These are phyloP conservation scores for Glandiceps talaboti DNA, from an alignment of 53 echinoderm and acorn worm genomes.

Conservation along the genomic window DNA sequence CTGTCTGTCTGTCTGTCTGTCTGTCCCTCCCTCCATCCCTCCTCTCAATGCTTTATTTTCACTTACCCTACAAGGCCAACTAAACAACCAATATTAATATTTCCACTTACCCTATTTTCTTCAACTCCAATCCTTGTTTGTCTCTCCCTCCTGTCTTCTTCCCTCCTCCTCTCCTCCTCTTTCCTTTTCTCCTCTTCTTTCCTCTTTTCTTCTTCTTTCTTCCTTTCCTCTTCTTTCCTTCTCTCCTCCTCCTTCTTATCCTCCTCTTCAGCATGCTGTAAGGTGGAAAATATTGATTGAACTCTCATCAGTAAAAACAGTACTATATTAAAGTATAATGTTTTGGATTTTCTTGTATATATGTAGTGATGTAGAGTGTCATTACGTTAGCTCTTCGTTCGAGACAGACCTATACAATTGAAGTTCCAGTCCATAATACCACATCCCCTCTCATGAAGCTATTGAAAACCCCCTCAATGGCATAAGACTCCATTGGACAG, in stretches of 20 bases:
- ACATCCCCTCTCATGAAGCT: too few relatives aligned
- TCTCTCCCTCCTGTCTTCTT: slow-evolving; percentile 44
- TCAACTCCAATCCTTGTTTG: slow-evolving; percentile 30
- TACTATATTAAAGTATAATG: neutral
- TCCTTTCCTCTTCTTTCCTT: neutral
- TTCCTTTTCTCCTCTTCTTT: slow-evolving; percentile 12
- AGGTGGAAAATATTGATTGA: neutral
- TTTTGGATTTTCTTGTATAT: neutral
- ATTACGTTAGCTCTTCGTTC: neutral
- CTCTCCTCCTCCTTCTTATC: slow-evolving; percentile 7
- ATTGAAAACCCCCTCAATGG: too few relatives aligned
- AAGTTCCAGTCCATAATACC: too few relatives aligned
- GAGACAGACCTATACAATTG: too few relatives aligned
- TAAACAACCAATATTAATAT: too few relatives aligned
- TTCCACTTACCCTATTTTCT: slow-evolving; percentile 7
- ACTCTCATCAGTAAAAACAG: neutral
- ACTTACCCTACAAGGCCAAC: neutral
- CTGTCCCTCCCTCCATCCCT: neutral
- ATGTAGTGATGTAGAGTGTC: neutral
- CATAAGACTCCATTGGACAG: too few relatives aligned
- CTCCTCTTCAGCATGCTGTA: slow-evolving; percentile 13
- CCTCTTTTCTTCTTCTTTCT: slow-evolving; percentile 11
- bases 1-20: neutral
- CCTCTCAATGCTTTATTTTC: neutral
- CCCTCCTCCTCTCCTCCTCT: slow-evolving; percentile 18